Conservation (phyloP, 2,797 vertebrate species). For the Tokudaia tokunoshimensis region DNA sequence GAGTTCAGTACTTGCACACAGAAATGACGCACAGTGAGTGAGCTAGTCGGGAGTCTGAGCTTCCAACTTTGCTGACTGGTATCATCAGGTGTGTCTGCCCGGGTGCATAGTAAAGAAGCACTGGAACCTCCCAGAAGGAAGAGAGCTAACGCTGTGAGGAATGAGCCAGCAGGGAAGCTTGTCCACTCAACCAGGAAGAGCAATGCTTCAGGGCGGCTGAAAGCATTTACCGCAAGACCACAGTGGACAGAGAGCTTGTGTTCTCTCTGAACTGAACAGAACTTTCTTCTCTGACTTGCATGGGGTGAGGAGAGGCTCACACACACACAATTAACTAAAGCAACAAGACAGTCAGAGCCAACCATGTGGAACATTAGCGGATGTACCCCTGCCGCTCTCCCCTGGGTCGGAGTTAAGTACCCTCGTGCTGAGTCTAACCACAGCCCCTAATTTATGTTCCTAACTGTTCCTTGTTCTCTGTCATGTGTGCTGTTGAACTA, state of each 20-base stretch:
- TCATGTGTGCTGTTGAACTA: background rate
- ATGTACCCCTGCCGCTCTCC: background rate
- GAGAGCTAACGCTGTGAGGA: background rate
- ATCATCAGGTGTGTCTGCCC: background rate
- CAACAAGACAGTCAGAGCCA: background rate
- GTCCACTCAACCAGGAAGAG: background rate
- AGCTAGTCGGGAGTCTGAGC: background rate
- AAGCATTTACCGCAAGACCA: background rate
- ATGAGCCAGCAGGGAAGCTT: background rate
- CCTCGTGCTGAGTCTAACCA: background rate
- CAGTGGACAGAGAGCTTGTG: background rate
- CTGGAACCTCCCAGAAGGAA: background rate
- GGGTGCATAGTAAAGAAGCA: background rate
- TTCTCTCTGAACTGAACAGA: background rate
- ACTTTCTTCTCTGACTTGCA: background rate
- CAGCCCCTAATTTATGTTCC: background rate
- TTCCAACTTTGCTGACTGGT: background rate
- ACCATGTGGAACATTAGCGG: background rate
- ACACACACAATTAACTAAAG: background rate
- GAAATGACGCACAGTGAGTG: conserved; percentile 1
- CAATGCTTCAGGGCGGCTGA: background rate
- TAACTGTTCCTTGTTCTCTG: background rate
- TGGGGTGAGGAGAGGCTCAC: background rate
- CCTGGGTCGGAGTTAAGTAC: background rate
- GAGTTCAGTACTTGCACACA: background rate